phyloP scores from a whole-genome alignment of 2,888 invertebrate genomes.

The Archips xylosteana region DNA sequence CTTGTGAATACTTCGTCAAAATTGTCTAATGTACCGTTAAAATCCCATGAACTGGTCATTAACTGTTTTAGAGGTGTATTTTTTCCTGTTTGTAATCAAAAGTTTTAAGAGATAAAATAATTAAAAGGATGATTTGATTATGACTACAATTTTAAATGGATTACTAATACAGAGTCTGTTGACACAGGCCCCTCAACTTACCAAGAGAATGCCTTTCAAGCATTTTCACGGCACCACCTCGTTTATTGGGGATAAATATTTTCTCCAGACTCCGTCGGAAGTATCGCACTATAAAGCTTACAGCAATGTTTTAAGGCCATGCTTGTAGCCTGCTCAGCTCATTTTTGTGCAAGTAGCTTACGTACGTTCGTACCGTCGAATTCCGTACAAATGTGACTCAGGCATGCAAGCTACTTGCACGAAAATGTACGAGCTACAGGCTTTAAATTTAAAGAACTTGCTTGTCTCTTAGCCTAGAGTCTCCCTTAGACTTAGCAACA shows the following conservation, averaged over 20 bases:
- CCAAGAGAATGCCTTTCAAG: not conserved
- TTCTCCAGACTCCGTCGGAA: no score
- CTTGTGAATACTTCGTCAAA: conserved; percentile 17
- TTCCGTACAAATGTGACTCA: no score
- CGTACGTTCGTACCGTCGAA: no score
- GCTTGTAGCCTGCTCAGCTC: no score
- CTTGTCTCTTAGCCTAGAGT: no score
- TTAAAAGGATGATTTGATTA: not conserved
- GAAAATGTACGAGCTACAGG: no score
- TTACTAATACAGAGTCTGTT: not conserved
- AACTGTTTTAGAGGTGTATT: not conserved
- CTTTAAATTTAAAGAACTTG: no score
- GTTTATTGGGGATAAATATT: not conserved
- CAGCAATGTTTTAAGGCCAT: no score
- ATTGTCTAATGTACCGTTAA: conserved; percentile 8
- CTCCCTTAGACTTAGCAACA: no score
- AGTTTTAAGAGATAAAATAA: not conserved
- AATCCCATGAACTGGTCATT: not conserved
- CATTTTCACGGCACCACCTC: not conserved
- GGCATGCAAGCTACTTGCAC: no score
- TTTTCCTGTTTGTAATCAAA: not conserved
- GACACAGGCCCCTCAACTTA: not conserved
- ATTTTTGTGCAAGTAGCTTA: no score
- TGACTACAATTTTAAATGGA: not conserved
- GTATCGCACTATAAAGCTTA: no score